Evolutionary conservation across 2,797 vertebrate species (phyloP).

Genomic region (Helarctos malayanus): DNA sequence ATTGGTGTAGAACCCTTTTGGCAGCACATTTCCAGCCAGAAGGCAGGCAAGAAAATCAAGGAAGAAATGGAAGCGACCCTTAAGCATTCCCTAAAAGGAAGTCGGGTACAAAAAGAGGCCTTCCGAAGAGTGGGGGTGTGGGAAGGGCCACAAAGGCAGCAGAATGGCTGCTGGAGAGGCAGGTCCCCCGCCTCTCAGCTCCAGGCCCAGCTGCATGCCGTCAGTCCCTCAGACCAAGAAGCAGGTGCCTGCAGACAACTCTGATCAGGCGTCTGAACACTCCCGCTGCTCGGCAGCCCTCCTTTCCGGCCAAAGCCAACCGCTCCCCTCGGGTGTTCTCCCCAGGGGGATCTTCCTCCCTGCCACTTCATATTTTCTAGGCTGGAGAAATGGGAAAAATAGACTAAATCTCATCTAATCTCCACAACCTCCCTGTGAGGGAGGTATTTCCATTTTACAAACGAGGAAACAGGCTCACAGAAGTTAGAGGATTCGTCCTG

Average conservation of each 20-base stretch:
- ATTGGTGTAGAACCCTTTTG: background rate
- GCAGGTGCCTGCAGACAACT: background rate
- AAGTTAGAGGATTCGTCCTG: background rate
- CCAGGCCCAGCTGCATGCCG: background rate
- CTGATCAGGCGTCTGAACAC: background rate
- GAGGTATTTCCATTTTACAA: background rate
- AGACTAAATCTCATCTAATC: background rate
- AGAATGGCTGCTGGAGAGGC: background rate
- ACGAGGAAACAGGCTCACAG: background rate
- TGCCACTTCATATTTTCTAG: background rate
- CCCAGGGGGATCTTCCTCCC: background rate
- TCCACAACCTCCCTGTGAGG: background rate
- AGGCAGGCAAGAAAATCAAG: background rate
- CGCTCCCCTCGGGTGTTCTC: background rate
- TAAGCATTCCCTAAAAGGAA: background rate
- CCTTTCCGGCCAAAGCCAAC: background rate
- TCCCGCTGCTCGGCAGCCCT: background rate
- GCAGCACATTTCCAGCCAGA: conserved; percentile 21
- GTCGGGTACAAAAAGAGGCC: background rate
- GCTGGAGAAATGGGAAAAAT: background rate
- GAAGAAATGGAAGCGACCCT: background rate
- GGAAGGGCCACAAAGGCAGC: background rate
- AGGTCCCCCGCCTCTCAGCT: accelerated
- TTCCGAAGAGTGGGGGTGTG: accelerated
- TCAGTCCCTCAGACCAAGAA: background rate